phyloP scores from a whole-genome alignment of 2,113 vertebrate genomes.

The Pica pica region DNA sequence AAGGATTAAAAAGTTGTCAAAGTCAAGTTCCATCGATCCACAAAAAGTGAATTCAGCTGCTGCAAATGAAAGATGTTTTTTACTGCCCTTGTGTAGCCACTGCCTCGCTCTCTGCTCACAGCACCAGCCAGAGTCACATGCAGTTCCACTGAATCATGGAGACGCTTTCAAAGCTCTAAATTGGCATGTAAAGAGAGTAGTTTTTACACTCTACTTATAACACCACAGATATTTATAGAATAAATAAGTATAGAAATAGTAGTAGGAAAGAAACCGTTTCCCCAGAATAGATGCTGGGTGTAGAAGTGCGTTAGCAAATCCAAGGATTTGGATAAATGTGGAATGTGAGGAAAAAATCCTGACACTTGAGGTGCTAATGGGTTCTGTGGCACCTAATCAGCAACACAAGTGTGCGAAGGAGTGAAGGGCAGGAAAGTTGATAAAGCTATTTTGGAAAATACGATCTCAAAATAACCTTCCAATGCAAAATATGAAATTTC shows the following conservation, averaged over 20 bases:
- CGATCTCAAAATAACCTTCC: neutral
- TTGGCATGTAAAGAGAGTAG: neutral
- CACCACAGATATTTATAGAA: neutral
- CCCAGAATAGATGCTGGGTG: neutral
- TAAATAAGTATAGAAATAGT: neutral
- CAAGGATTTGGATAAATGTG: neutral
- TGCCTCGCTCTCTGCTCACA: neutral
- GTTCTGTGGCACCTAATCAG: neutral
- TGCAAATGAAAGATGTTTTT: neutral
- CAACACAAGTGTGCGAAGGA: neutral
- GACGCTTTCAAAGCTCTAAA: neutral
- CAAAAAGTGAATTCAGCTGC: neutral
- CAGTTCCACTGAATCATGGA: neutral
- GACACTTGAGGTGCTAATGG: neutral
- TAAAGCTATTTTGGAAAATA: neutral
- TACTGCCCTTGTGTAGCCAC: neutral
- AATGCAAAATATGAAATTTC: neutral
- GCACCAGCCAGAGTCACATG: neutral
- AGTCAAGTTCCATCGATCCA: neutral
- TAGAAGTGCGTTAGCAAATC: neutral
- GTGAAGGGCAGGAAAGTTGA: neutral
- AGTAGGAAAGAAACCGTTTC: neutral
- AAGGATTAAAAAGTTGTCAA: neutral
- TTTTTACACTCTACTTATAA: neutral
- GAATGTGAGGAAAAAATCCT: neutral